Evolutionary conservation across 2,797 vertebrate species (phyloP).

Genomic region (Ibycter americanus): DNA sequence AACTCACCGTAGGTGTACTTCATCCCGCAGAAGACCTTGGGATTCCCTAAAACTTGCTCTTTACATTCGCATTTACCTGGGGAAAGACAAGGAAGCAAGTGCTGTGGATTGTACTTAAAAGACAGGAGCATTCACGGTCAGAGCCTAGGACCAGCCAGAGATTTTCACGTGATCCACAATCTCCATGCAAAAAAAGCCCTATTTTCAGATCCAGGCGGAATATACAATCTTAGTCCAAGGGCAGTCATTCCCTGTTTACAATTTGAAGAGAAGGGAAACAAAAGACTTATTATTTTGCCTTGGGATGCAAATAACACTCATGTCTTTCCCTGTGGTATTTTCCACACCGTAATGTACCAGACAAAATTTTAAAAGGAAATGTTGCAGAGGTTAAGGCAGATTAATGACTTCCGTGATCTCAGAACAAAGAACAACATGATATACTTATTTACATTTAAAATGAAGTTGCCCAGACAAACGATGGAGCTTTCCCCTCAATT

Average conservation of each 20-base stretch:
- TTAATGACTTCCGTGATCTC: constrained; percentile 53
- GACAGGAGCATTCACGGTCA: fast-evolving
- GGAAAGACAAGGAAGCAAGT: constrained; percentile 62
- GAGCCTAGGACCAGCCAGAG: background rate
- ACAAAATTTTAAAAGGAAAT: constrained; percentile 37
- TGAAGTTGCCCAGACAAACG: constrained; percentile 14
- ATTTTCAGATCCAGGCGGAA: background rate
- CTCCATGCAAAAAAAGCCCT: background rate
- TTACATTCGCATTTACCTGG: constrained; percentile 97
- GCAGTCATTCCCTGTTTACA: constrained; percentile 50
- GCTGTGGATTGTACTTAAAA: background rate
- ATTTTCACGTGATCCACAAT: background rate
- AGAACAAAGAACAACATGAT: constrained; percentile 46
- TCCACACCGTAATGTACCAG: constrained; percentile 25
- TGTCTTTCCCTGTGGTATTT: constrained; percentile 25
- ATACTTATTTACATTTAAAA: constrained; percentile 37
- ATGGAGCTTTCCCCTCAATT: constrained; percentile 46
- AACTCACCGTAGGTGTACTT: constrained; percentile 94
- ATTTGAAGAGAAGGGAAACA: constrained; percentile 36
- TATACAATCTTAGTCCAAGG: background rate
- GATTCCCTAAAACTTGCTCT: constrained; percentile 89
- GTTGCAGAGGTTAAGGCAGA: constrained; percentile 52
- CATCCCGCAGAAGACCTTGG: constrained; percentile 93
- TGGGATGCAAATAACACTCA: constrained; percentile 22
- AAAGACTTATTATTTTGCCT: constrained; percentile 40